These are phyloP conservation scores for Actenoides hombroni DNA, from an alignment of 2,113 vertebrate species.

Conservation along the genomic window DNA sequence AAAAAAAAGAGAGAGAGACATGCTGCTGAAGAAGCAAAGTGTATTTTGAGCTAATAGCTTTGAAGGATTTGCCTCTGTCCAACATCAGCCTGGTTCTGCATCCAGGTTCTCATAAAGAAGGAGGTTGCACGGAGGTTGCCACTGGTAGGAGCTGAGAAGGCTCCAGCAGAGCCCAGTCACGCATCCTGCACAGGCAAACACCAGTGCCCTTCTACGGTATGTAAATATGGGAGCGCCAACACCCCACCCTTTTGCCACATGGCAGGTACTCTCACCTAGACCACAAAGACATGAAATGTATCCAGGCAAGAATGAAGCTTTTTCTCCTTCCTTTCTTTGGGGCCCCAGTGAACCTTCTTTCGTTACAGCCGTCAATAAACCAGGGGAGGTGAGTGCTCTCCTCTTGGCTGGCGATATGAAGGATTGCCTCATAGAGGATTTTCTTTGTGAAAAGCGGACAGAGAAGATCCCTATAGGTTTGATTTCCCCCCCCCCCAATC, in stretches of 20 bases:
- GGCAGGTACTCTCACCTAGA: not conserved
- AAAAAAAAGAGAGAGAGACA: not conserved
- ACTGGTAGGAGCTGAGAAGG: not conserved
- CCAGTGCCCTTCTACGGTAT: not conserved
- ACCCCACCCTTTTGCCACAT: constrained; percentile 33
- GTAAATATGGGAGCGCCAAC: constrained; percentile 58
- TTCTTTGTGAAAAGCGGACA: not conserved
- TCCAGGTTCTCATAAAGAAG: not conserved
- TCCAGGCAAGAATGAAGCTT: constrained; percentile 14
- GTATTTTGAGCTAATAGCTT: not conserved
- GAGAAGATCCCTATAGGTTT: not conserved
- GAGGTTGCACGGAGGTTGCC: not conserved
- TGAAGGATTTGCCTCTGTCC: not conserved
- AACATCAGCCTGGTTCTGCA: not conserved
- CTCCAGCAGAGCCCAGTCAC: not conserved
- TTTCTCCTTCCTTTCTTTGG: not conserved
- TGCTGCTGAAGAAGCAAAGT: not conserved
- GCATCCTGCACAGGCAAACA: constrained; percentile 14
- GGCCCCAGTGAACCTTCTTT: not conserved
- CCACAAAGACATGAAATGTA: not conserved
- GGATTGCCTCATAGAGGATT: not conserved
- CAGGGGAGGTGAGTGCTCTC: not conserved
- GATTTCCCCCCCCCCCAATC: not conserved
- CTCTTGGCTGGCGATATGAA: not conserved
- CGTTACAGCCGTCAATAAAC: not conserved